These are phyloP conservation scores for Alcis repandata DNA, from an alignment of 2,888 invertebrate species.

Conservation along the genomic window DNA sequence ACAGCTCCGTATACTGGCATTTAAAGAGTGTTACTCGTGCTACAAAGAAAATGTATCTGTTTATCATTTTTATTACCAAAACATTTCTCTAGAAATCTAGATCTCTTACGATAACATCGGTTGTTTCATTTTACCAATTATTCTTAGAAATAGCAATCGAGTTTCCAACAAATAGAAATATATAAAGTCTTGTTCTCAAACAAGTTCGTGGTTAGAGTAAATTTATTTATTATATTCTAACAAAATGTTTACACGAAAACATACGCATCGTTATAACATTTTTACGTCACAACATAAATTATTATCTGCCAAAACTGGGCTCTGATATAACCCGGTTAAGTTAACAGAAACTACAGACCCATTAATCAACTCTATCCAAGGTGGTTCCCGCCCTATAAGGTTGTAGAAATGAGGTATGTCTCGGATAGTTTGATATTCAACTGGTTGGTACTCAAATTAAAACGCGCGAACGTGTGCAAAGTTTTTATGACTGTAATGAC, in stretches of 20 bases:
- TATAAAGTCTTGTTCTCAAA: neutral
- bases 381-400: slow-evolving; percentile 70
- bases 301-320: slow-evolving; percentile 55
- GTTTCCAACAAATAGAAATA: too few relatives aligned
- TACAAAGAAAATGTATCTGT: too few relatives aligned
- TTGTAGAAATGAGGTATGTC: slow-evolving; percentile 46
- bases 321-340: slow-evolving; percentile 30
- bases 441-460: neutral
- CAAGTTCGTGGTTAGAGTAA: neutral
- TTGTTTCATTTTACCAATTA: too few relatives aligned
- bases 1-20: too few relatives aligned
- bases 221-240: neutral
- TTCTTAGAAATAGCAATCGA: too few relatives aligned
- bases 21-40: too few relatives aligned
- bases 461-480: neutral
- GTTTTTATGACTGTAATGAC: neutral
- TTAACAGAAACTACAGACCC: slow-evolving; percentile 62
- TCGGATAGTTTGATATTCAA: slow-evolving; percentile 3
- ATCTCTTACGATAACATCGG: too few relatives aligned
- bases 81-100: too few relatives aligned
- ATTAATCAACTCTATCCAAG: slow-evolving; percentile 69
- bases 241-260: slow-evolving; percentile 40
- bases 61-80: too few relatives aligned
- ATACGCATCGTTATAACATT: slow-evolving; percentile 39
- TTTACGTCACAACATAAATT: slow-evolving; percentile 58